Base-by-base conservation (phyloP, 2,113 vertebrate species). In the Dissostichus mawsoni region DNA sequence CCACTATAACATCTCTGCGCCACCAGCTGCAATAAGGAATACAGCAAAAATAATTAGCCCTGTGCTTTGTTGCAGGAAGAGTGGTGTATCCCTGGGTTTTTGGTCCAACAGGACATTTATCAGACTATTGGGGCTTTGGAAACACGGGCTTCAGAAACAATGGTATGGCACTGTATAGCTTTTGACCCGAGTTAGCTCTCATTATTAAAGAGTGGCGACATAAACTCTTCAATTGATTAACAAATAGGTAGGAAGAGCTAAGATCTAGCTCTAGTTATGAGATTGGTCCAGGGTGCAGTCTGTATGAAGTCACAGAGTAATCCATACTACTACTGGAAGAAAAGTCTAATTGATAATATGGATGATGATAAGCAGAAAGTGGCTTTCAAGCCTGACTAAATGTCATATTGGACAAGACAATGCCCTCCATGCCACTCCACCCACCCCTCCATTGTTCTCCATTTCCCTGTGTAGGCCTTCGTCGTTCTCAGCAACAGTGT, bases 401-500 rank as follows among this genome's bases (percentile, higher is more conserved):
- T 51, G 45, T 29, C 53, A 10, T 8, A 16, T 57, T 18, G 11
- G 58, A 50, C 5, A 5, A 51, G 33, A 25, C 36, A 41, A 41
- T 41, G 36, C 8, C 36, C 5, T 41, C 36, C 36, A 41, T 41
- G 36, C 6, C 36, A 41, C 48, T 82, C 51, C 67, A 12, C 23
- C 36, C 52, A 44, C 6, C 18, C 47, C 11, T 44, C 44, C 66
- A 73, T 57, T 63, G 51, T 52, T 70, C 50, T 51, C 25, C 48
- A 0, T 62, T 58, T 29, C 23, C 7, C 62, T 65, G 45, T 11
- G 1, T 48, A 70, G 52, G 29, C 47, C 59, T 33, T 67, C 53
- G 16, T 56, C 0, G 53, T 76, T 78, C 72, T 73, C 11, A 36
- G 79, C 68, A 80, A 80, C 58, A 41, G 57, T 4, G 33, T 44